A percentile compares a stretch with the other conserved stretches of the same genome.
Conservation (phyloP, 23 tunicate genomes). For the Halocynthia aurantium region DNA sequence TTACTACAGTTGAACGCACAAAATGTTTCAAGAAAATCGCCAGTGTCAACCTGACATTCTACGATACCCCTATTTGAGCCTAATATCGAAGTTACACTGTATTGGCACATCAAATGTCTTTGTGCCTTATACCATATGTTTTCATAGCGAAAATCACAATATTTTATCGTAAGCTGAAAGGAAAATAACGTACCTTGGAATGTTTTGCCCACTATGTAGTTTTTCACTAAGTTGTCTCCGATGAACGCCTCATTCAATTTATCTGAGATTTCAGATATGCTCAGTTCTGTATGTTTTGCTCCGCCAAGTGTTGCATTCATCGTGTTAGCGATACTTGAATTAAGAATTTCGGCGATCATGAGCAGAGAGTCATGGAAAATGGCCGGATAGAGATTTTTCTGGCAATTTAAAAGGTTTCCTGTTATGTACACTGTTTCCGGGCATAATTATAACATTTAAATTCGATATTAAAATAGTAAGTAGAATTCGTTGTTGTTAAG, state of each 20-base stretch:
- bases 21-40: no score
- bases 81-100: no score
- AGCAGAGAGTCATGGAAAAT: conserved; percentile 63
- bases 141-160: neutral
- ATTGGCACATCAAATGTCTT: no score
- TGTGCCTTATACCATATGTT: neutral
- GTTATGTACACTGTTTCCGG: no score
- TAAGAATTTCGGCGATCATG: conserved; percentile 58
- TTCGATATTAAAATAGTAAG: no score
- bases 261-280: no score
- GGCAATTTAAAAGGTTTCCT: neutral
- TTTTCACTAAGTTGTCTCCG: conserved; percentile 24
- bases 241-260: neutral
- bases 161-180: neutral
- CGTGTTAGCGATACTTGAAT: conserved; percentile 33
- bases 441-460: no score
- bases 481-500: no score
- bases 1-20: no score
- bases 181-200: conserved; percentile 30
- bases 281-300: no score
- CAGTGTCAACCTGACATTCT: no score
- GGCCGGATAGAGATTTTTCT: conserved; percentile 82
- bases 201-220: conserved; percentile 28
- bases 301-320: conserved; percentile 12
- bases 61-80: no score